Conservation (phyloP, 1,140 invertebrate genomes). For the Maconellicoccus hirsutus region DNA sequence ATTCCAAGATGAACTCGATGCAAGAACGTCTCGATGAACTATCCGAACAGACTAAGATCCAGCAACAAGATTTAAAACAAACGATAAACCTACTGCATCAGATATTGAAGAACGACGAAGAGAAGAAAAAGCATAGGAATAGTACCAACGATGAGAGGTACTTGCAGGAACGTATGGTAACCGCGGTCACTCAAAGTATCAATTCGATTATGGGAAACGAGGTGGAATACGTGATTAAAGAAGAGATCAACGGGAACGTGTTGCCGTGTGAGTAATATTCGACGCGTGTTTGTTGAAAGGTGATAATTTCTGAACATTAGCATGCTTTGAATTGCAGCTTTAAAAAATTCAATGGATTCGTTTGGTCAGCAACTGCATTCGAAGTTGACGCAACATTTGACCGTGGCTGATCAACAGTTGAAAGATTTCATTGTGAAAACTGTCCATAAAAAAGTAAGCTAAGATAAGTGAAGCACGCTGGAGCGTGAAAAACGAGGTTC, state of each 20-base stretch:
- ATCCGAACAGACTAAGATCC: not conserved
- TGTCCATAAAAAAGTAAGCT: not conserved
- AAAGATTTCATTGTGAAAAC: not conserved
- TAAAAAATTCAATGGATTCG: not conserved
- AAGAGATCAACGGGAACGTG: not conserved
- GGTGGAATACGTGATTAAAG: not conserved
- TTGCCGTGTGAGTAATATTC: not conserved
- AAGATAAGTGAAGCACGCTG: too few relatives aligned
- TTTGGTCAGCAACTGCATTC: not conserved
- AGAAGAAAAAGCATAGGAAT: not conserved
- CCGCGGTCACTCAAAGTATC: not conserved
- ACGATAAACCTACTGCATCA: not conserved
- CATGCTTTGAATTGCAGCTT: not conserved
- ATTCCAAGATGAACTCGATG: not conserved
- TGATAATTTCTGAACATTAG: not conserved
- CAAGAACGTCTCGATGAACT: not conserved
- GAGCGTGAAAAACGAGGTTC: too few relatives aligned
- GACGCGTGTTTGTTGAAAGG: not conserved
- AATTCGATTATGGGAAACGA: conserved; percentile 3
- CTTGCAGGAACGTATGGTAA: not conserved
- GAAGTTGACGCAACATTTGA: not conserved
- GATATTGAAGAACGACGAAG: not conserved
- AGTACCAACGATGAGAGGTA: not conserved
- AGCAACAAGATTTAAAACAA: not conserved
- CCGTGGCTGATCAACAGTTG: not conserved